Evolutionary conservation across 2,113 vertebrate species (phyloP), one percentile per base, ranked within the genome.

Genomic region (Acrocephalus arundinaceus): DNA sequence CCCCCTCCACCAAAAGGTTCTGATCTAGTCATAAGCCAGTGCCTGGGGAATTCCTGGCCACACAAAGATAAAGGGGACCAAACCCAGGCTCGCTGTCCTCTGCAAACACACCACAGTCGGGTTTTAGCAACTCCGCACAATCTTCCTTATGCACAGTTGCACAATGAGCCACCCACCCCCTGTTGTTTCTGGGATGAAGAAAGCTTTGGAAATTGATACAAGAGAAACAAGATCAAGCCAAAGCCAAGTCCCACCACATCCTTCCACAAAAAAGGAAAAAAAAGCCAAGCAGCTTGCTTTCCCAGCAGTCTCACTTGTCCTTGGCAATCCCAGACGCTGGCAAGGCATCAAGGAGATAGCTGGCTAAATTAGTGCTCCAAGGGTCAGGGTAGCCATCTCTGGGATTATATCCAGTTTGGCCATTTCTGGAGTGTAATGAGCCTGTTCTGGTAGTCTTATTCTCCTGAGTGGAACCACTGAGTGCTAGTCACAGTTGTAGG

Each of bases 231-330:
- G 92, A 85, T 52, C 63, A 74, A 65, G 37, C 72, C 72, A 63
- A 83, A 90, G 49, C 92, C 79, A 61, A 72, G 63, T 75, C 59
- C 79, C 61, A 81, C 94, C 94, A 93, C 95, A 95, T 95, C 92
- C 90, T 89, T 93, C 93, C 49, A 76, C 39, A 52, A 30, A 79
- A 62, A 57, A 16, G 11, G 6, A 6, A 21, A 5, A 15, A 25
- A 59, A 49, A 62, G 18, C 72, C 65, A 59, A 22, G 15, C 61
- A 57, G 65, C 30, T 68, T 86, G n/a, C 62, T 89, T 96, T 96
- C 93, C 91, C 87, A 83, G 78, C 87, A 90, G 48, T 81, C 65
- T 88, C 1, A 0, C 68, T 80, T 92, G 83, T 93, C 80, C 90
- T 89, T 62, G 75, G 91, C 77, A 51, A 15, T 93, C 59, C 76